Conservation (phyloP, 2,797 vertebrate species). For the Rousettus madagascariensis region DNA sequence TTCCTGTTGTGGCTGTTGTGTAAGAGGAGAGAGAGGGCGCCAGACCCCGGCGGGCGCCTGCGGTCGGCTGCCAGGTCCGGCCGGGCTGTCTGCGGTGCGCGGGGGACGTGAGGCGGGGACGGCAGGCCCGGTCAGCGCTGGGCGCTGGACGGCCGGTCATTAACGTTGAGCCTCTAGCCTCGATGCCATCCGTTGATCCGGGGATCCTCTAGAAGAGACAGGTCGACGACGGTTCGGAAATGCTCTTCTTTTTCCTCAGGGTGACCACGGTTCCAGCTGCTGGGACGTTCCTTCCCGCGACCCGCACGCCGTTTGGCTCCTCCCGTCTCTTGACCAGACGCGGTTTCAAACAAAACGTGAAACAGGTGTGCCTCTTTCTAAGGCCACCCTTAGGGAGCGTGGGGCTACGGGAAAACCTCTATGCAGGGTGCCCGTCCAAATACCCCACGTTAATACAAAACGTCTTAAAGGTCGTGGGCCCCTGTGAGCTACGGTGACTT, state of each 20-base stretch:
- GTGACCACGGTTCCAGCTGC: neutral
- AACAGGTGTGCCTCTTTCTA: neutral
- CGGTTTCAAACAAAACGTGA: neutral
- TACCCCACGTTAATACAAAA: neutral
- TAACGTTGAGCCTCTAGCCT: neutral
- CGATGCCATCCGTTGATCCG: neutral
- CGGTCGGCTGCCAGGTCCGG: neutral
- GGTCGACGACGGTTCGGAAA: neutral
- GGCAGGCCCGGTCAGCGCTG: neutral
- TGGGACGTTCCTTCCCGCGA: neutral
- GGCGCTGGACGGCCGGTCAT: neutral
- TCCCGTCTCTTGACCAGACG: neutral
- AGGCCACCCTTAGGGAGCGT: neutral
- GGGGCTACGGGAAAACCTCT: neutral
- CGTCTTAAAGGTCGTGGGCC: neutral
- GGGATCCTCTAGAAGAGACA: neutral
- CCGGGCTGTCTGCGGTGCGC: neutral
- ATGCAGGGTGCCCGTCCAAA: neutral
- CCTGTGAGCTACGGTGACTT: neutral
- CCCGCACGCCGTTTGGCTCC: neutral
- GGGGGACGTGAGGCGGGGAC: neutral
- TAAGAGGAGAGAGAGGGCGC: neutral
- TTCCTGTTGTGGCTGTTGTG: neutral
- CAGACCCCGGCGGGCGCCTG: neutral
- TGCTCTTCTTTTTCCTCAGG: neutral